Conservation (phyloP, 2,113 vertebrate genomes). For the Tachysurus fulvidraco region DNA sequence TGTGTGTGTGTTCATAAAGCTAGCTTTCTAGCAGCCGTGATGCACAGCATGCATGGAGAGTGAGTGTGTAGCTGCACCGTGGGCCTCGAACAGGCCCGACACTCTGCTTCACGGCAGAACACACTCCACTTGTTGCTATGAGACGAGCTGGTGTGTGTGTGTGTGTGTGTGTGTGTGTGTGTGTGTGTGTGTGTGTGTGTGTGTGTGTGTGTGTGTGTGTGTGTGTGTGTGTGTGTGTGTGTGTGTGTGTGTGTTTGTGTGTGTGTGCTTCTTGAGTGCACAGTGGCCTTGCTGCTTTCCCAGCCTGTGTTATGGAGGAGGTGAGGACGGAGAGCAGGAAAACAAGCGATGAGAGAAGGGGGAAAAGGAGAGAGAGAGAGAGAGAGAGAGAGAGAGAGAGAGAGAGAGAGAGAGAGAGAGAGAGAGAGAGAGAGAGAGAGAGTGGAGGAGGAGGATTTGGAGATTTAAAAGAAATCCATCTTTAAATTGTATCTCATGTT, state of each 20-base stretch:
- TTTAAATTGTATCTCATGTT: background rate
- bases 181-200: slow-evolving; percentile 52
- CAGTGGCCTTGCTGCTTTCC: slow-evolving; percentile 67
- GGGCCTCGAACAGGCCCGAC: slow-evolving; percentile 59
- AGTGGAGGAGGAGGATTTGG: slow-evolving; percentile 17
- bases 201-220: slow-evolving; percentile 58
- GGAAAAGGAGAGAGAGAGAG: slow-evolving; percentile 18
- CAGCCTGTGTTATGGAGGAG: slow-evolving; percentile 61
- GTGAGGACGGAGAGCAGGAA: slow-evolving; percentile 58
- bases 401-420: background rate
- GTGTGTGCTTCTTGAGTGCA: slow-evolving; percentile 55
- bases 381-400: background rate
- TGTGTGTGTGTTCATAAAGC: background rate
- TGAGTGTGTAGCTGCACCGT: slow-evolving; percentile 18
- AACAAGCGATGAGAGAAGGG: slow-evolving; percentile 41
- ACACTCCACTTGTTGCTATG: slow-evolving; percentile 77
- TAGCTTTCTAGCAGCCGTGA: background rate
- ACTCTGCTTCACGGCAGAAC: slow-evolving; percentile 50
- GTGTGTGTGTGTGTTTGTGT: too few relatives aligned
- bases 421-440: background rate
- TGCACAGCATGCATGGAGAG: slow-evolving; percentile 8
- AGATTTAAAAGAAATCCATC: background rate
- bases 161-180: slow-evolving; percentile 56
- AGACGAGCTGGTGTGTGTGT: slow-evolving; percentile 64
- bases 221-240: slow-evolving; percentile 59